Evolutionary conservation across 2,888 invertebrate genomes (phyloP), one percentile per base, ranked within the genome.

Genomic region (Parnassius orleans): DNA sequence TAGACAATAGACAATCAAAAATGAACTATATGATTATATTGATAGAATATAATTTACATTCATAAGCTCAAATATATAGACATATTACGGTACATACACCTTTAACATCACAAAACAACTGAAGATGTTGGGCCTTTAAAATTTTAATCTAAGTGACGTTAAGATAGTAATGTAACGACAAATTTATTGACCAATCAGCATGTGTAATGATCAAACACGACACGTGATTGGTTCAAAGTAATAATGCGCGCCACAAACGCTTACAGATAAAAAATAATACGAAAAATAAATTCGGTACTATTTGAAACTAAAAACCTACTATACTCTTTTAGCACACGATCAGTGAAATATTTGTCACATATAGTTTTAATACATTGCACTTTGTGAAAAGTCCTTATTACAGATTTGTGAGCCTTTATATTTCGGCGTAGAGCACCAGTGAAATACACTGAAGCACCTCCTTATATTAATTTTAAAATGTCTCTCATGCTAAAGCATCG

Each of bases 371-470:
- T 57, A 50, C 48, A 50, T 51, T 12, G 50, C 10, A 46, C 44
- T 55, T 57, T 50, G 41, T 55, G 44, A 57, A 52, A 46, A 43
- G 19, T 43, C 48, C 10, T 53, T 46, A 53, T 15, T 48, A 50
- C 15, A 44, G 55, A 56, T 57, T 61, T 57, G 56, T 61, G 51
- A 52, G 61, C 61, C 56, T 44, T 56, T 44, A 15, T 53, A 57
- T 15, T 53, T 48, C 59, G 52, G 52, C 60, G 68, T 74, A 70
- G 78, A 84, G 85, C 84, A 85, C 86, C 83, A 83, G 84, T 78
- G 75, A 64, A 64, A 60, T 61, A 70, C 78, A 85, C 81, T 81
- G 83, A 84, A 80, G 82, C 86, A 86, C 83, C 83, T 76, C 66
- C 69, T 68, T 65, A 57, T 24, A 46, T 52, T 57, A 55, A 41